A percentile compares a stretch with the other conserved stretches of the same genome.
phyloP scores from a whole-genome alignment of 2,113 vertebrate genomes.

The Semnornis frantzii region DNA sequence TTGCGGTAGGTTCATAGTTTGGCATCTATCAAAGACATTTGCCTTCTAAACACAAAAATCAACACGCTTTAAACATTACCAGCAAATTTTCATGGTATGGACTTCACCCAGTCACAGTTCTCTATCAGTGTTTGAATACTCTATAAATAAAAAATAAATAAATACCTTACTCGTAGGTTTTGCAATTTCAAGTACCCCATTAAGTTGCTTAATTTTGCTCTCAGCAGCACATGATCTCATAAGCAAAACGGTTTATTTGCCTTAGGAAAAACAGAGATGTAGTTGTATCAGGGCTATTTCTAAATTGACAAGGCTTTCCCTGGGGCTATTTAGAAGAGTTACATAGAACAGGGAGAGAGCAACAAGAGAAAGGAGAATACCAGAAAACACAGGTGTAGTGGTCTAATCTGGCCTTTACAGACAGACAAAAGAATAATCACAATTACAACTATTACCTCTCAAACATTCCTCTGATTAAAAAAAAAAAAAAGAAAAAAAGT shows the following conservation, averaged over 20 bases:
- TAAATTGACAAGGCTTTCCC: slow-evolving; percentile 73
- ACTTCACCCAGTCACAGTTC: not conserved
- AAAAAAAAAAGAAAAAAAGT: not conserved
- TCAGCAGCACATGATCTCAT: slow-evolving; percentile 81
- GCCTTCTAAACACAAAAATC: not conserved
- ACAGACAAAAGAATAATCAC: slow-evolving; percentile 63
- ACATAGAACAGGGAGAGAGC: slow-evolving; percentile 48
- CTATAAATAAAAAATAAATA: not conserved
- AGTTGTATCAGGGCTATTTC: slow-evolving; percentile 63
- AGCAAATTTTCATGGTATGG: not conserved
- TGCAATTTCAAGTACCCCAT: slow-evolving; percentile 75
- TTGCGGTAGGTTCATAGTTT: not conserved
- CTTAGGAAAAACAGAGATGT: slow-evolving; percentile 71
- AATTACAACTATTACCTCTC: slow-evolving; percentile 37
- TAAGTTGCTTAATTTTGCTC: slow-evolving; percentile 69
- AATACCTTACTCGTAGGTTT: slow-evolving; percentile 39
- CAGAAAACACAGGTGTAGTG: slow-evolving; percentile 73
- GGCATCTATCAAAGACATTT: not conserved
- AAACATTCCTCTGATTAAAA: slow-evolving; percentile 31
- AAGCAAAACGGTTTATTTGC: slow-evolving; percentile 82
- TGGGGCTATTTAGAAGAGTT: slow-evolving; percentile 56
- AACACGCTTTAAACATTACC: not conserved
- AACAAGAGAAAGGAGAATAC: slow-evolving; percentile 46
- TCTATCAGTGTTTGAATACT: not conserved
- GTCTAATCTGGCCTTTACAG: slow-evolving; percentile 74